Evolutionary conservation across 2,797 vertebrate species (phyloP).

Genomic region (Jordanella pulchra): DNA sequence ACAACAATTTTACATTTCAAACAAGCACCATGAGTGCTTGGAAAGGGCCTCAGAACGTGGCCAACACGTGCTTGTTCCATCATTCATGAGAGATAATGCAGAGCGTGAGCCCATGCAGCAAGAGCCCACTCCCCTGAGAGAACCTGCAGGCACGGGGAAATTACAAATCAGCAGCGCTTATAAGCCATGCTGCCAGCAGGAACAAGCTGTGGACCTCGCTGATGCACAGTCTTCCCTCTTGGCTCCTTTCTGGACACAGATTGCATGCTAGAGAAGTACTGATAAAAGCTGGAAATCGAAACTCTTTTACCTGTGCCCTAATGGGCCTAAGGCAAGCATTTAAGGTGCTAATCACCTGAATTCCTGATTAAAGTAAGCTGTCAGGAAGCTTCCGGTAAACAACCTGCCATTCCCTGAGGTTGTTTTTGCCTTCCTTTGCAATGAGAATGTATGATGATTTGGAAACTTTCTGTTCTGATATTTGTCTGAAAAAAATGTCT

Average conservation of each 20-base stretch:
- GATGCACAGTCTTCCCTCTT: conserved; percentile 4
- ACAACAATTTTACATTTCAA: conserved; percentile 50
- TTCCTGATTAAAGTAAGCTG: conserved; percentile 31
- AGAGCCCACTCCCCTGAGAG: conserved; percentile 39
- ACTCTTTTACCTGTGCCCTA: conserved; percentile 14
- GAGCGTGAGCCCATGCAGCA: conserved; percentile 41
- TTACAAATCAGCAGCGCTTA: conserved; percentile 58
- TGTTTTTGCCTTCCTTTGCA: neutral
- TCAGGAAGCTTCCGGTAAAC: conserved; percentile 26
- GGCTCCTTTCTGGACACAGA: conserved; percentile 25
- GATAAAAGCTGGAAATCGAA: conserved; percentile 27
- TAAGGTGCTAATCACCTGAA: conserved; percentile 27
- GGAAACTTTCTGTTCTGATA: conserved; percentile 21
- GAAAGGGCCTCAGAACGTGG: conserved; percentile 19
- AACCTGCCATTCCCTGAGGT: conserved; percentile 16
- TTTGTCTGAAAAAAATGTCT: conserved; percentile 13
- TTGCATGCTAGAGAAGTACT: conserved; percentile 19
- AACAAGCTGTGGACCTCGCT: conserved; percentile 15
- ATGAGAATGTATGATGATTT: conserved; percentile 15
- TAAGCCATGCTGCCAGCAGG: conserved; percentile 31
- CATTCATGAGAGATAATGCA: conserved; percentile 69
- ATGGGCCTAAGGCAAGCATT: conserved; percentile 9
- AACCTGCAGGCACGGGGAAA: conserved; percentile 41
- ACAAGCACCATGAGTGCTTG: conserved; percentile 4
- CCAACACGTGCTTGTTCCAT: conserved; percentile 49